Base-by-base conservation (phyloP, 2,888 invertebrate species). In the Meiosimyza decipiens region DNA sequence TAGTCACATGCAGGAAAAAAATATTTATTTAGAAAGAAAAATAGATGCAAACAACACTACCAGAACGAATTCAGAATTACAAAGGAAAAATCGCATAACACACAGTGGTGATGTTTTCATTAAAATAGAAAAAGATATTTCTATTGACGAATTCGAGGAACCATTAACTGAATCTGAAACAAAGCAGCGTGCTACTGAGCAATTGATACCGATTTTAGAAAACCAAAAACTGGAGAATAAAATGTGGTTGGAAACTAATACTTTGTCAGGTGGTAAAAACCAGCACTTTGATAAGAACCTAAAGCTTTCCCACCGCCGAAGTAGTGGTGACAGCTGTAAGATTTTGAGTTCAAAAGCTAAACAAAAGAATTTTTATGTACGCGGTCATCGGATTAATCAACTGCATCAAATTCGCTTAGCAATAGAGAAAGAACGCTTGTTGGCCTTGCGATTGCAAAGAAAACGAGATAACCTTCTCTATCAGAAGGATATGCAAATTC, bases 401-500 rank as follows among this genome's bases (percentile, higher is more conserved):
- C 67, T 78, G 12, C 73, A 77, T 72, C 49, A 69, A 51, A 76
- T 74, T 63, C 76, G 77, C 3, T 33, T 76, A n/a, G 77, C 77
- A 13, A 73, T 76, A 47, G 78, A 77, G 51, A 75, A 76, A 3
- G 77, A 76, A 71, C 76, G 77, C 11, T 59, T 78, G 49, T 73
- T 70, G 28, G 72, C 57, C 6, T 59, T 78, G 15, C 72, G 73
- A 12, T 15, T 74, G 28, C 78, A 78, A 49, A 75, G 77, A 47
- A 77, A 74, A 62, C 78, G 77, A 15, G 77, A 78, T 57, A 70
- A 73, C 6, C 62, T 76, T n/a, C 67, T 78, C 13, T 75, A 77
- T 40, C 76, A 67, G 9, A 77, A 77, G 62, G 78, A 78, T 40
- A 57, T 77, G 49, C 73, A 77, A 69, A 77, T 77, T 63, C 78